Evolutionary conservation across 2,113 vertebrate genomes (phyloP).

Genomic region (Octodon degus): DNA sequence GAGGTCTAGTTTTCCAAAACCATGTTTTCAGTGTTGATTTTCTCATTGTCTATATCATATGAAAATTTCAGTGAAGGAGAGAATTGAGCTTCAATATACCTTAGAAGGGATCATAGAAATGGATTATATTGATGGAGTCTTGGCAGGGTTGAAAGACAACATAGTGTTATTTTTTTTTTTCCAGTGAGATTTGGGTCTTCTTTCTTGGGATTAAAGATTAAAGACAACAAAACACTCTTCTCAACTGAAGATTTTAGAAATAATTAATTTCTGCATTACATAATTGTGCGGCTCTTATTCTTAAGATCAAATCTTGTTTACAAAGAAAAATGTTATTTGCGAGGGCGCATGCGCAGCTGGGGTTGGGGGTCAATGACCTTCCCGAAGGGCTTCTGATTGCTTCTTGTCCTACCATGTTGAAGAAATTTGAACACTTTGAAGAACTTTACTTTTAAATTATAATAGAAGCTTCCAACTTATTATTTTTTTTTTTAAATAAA

Average conservation of each 20-base stretch:
- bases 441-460: no score
- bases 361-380: no score
- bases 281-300: not conserved
- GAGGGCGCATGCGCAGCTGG: no score
- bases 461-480: no score
- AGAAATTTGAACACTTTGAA: no score
- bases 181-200: not conserved
- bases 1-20: not conserved
- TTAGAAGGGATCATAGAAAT: not conserved
- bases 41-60: not conserved
- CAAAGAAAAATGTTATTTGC: no score
- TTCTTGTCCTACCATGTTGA: no score
- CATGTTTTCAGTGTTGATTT: conserved; percentile 23
- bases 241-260: not conserved
- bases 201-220: not conserved
- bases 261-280: not conserved
- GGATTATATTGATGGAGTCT: not conserved
- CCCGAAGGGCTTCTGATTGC: no score
- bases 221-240: not conserved
- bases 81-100: not conserved
- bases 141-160: not conserved
- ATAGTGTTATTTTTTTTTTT: not conserved
- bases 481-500: no score
- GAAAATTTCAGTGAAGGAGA: conserved; percentile 35
- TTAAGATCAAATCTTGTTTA: not conserved